These are phyloP conservation scores for Agraylea sexmaculata DNA, from an alignment of 1,140 invertebrate genomes.

Conservation along the genomic window DNA sequence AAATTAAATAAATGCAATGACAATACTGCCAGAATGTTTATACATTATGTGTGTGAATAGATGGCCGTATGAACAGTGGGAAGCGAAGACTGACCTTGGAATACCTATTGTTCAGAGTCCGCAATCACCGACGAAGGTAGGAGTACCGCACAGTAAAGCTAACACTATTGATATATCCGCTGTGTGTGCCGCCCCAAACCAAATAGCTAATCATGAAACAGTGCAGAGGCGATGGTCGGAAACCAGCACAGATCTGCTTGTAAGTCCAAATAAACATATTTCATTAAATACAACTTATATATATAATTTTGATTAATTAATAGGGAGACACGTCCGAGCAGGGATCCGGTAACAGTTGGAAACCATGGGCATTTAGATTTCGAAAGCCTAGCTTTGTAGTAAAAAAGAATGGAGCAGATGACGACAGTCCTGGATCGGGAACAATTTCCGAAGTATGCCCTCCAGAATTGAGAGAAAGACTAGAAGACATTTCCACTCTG, in stretches of 20 bases:
- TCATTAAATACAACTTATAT: constrained; percentile 1
- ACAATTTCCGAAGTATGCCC: constrained; percentile 32
- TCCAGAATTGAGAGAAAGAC: constrained; percentile 32
- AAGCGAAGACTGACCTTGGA: constrained; percentile 35
- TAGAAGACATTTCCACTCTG: constrained; percentile 29
- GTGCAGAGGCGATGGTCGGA: constrained; percentile 16
- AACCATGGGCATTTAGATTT: constrained; percentile 51
- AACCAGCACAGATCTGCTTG: constrained; percentile 14
- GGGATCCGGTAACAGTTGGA: constrained; percentile 23
- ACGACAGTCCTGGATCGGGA: constrained; percentile 25
- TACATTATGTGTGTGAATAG: constrained; percentile 27
- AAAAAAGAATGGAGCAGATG: constrained; percentile 22
- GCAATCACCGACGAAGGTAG: constrained; percentile 29
- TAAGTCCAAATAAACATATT: constrained; percentile 10
- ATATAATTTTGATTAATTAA: constrained; percentile 4
- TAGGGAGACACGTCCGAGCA: constrained; percentile 11
- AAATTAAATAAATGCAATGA: background rate
- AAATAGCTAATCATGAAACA: constrained; percentile 7
- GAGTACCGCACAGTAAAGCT: constrained; percentile 43
- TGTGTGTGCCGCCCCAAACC: constrained; percentile 24
- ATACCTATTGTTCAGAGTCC: constrained; percentile 32
- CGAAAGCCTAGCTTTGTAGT: constrained; percentile 32
- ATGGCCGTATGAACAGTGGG: constrained; percentile 31
- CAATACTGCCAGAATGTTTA: too few relatives aligned
- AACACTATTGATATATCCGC: constrained; percentile 46